Conservation (phyloP, 2,797 vertebrate species). For the Alauda arvensis region DNA sequence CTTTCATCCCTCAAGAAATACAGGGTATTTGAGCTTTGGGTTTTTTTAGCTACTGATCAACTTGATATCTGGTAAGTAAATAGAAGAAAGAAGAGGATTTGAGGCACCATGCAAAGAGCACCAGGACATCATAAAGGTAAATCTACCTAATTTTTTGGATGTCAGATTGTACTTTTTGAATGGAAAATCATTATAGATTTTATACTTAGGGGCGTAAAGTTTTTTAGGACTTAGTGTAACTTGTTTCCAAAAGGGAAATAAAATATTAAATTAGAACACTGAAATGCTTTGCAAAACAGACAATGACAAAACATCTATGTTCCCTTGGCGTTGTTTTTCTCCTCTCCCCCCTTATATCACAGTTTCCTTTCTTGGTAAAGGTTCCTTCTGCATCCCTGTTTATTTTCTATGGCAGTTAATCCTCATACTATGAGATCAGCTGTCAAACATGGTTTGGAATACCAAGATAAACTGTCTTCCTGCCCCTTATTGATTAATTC, state of each 20-base stretch:
- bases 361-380: conserved; percentile 36
- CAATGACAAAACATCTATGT: background rate
- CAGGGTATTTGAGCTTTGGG: background rate
- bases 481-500: background rate
- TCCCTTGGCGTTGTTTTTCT: background rate
- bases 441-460: conserved; percentile 47
- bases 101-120: background rate
- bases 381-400: background rate
- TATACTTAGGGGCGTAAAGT: background rate
- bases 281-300: background rate
- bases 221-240: background rate
- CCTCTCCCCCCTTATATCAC: background rate
- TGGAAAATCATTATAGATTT: background rate
- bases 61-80: background rate
- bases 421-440: conserved; percentile 24
- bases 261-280: background rate
- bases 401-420: conserved; percentile 7
- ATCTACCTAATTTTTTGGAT: background rate
- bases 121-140: background rate
- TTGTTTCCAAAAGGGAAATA: background rate
- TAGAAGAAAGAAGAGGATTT: background rate
- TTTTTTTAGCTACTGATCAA: background rate
- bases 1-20: background rate
- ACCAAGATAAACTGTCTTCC: background rate
- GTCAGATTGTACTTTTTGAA: background rate